Evolutionary conservation across 2,797 vertebrate genomes (phyloP), one percentile per base, ranked within the genome.

Genomic region (Macrochelys suwanniensis): DNA sequence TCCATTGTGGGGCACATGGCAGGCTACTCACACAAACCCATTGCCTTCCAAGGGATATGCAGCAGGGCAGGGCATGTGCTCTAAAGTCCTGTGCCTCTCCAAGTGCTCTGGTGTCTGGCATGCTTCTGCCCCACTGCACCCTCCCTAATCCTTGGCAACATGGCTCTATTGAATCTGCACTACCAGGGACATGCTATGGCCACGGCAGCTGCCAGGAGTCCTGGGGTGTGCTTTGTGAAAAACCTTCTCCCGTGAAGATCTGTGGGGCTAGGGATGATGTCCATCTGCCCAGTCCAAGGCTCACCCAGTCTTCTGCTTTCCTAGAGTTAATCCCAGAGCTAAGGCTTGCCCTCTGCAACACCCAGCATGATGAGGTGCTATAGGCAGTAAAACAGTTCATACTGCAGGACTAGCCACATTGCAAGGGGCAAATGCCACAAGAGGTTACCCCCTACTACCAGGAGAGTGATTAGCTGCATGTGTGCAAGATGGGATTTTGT

Each of bases 41-140:
- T 0, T 82, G 88, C 89, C 87, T 13, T 10, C 31, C 26, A 31
- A 7, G 3, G 49, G 47, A 31, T 84, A 3, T 0, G 0, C 65
- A 51, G 6, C 23, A 76, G 11, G 5, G 5, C 15, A 80, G 47
- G 11, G 3, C 76, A 5, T 47, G 2, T 80, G 16, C 74, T 65
- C 7, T 65, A 7, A 33, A 65, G 61, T 65, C 7, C 31, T 17
- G 31, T 65, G 61, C 61, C 16, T n/a, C 89, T 87, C 28, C 49
- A 90, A 42, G 8, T 82, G 3, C 80, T 87, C 0, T 0, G 2
- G 4, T 50, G 53, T 5, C 61, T n/a, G 31, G 61, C 31, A 5
- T 31, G 5, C 10, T 81, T 0, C 68, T 87, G 59, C 25, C 74
- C 80, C 25, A 57, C 88, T 84, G 1, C 84, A 26, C 45, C 21